phyloP scores from a whole-genome alignment of 2,888 invertebrate genomes.

The Drosophila anomelani region DNA sequence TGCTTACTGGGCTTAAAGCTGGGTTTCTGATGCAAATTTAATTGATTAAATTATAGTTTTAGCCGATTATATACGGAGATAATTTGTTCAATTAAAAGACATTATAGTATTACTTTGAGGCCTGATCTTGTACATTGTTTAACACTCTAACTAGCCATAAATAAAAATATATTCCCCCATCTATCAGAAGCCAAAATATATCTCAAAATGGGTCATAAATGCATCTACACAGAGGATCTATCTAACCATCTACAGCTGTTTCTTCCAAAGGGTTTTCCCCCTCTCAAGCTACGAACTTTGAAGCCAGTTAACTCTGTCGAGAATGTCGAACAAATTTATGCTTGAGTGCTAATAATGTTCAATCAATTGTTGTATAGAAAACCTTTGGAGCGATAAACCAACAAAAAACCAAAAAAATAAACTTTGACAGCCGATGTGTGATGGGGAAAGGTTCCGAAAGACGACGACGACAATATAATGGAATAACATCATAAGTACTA shows the following conservation, averaged over 20 bases:
- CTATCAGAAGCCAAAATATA: background rate
- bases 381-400: conserved; percentile 69
- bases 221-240: conserved; percentile 1
- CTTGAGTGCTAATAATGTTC: conserved; percentile 79
- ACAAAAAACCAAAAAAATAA: conserved; percentile 56
- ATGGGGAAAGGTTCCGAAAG: conserved; percentile 39
- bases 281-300: conserved; percentile 2
- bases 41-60: conserved; percentile 5
- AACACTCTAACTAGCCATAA: background rate
- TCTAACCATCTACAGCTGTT: conserved; percentile 23
- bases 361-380: conserved; percentile 70
- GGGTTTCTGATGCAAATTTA: background rate
- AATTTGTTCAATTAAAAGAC: background rate
- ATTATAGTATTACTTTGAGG: background rate
- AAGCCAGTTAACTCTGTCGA: conserved; percentile 43
- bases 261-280: conserved; percentile 3
- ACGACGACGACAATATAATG: conserved; percentile 66
- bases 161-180: background rate
- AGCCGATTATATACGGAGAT: conserved; percentile 1
- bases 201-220: conserved; percentile 5
- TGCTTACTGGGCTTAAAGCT: background rate
- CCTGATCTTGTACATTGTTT: background rate
- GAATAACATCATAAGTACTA: conserved; percentile 71
- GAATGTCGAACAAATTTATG: conserved; percentile 67
- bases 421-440: conserved; percentile 51